Evolutionary conservation across 2,888 invertebrate genomes (phyloP).

Genomic region (Orthonevra nobilis): DNA sequence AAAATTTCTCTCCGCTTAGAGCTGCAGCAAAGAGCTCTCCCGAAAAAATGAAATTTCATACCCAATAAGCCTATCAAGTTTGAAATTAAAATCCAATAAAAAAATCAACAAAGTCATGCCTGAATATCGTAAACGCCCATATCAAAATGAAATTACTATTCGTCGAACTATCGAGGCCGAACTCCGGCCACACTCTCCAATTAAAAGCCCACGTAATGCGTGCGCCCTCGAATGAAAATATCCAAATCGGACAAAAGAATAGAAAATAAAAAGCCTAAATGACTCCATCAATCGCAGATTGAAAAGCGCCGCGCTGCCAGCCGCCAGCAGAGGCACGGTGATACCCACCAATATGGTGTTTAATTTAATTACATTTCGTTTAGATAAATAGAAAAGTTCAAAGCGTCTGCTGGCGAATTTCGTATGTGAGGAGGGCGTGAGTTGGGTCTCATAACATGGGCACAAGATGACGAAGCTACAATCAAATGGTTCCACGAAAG

Average conservation of each 20-base stretch:
- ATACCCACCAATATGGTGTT: slow-evolving; percentile 50
- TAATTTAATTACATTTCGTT: slow-evolving; percentile 66
- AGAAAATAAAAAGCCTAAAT: slow-evolving; percentile 25
- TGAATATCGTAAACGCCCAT: slow-evolving; percentile 6
- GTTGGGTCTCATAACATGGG: not conserved
- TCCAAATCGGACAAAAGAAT: not conserved
- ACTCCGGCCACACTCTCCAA: not conserved
- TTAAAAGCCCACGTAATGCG: not conserved
- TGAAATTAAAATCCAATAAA: slow-evolving; percentile 49
- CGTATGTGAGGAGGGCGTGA: not conserved
- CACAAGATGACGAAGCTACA: slow-evolving; percentile 3
- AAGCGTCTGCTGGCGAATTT: slow-evolving; percentile 49
- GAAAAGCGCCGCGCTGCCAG: slow-evolving; percentile 28
- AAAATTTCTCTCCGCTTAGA: too few species aligned
- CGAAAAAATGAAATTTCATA: not conserved
- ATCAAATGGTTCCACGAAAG: slow-evolving; percentile 27
- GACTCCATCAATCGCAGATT: slow-evolving; percentile 49
- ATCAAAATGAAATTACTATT: too few species aligned
- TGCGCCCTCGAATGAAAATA: not conserved
- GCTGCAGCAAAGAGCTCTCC: not conserved
- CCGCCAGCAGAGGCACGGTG: not conserved
- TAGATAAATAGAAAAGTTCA: slow-evolving; percentile 62
- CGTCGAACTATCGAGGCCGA: not conserved
- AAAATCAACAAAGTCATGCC: slow-evolving; percentile 23
- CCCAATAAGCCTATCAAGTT: slow-evolving; percentile 24